Evolutionary conservation across 2,797 vertebrate species (phyloP).

Genomic region (Myiotriccus ornatus): DNA sequence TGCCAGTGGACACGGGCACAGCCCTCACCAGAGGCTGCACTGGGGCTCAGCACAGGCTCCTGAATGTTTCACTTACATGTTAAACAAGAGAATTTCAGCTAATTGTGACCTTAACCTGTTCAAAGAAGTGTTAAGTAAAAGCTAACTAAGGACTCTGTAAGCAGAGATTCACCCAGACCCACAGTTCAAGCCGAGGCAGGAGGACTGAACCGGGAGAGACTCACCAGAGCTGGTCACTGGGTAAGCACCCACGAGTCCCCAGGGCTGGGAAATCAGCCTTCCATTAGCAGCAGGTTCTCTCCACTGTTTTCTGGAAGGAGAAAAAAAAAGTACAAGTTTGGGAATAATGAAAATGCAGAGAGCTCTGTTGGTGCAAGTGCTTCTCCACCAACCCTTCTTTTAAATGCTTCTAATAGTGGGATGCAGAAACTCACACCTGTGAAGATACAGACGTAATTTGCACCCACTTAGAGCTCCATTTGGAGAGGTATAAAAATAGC

Average conservation of each 20-base stretch:
- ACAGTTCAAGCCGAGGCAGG: background rate
- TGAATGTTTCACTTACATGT: background rate
- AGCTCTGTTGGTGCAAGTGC: background rate
- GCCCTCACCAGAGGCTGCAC: background rate
- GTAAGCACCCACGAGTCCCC: background rate
- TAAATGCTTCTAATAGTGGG: background rate
- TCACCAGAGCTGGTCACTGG: background rate
- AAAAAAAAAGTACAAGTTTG: background rate
- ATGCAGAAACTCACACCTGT: background rate
- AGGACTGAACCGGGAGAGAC: background rate
- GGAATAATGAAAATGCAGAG: background rate
- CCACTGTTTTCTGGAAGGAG: background rate
- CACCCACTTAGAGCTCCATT: slow-evolving; percentile 22
- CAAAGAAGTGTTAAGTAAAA: background rate
- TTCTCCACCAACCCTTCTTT: background rate
- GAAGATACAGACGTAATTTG: slow-evolving; percentile 27
- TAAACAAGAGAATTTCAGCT: background rate
- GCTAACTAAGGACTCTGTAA: background rate
- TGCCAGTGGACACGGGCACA: background rate
- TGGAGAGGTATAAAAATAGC: slow-evolving; percentile 32
- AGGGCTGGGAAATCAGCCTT: background rate
- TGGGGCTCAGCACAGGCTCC: background rate
- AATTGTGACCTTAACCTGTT: background rate
- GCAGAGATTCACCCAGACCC: background rate
- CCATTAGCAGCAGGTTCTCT: background rate